A percentile compares a stretch with the other conserved stretches of the same genome.
These are phyloP conservation scores for Eupeodes luniger DNA, from an alignment of 2,888 invertebrate genomes.

Conservation along the genomic window DNA sequence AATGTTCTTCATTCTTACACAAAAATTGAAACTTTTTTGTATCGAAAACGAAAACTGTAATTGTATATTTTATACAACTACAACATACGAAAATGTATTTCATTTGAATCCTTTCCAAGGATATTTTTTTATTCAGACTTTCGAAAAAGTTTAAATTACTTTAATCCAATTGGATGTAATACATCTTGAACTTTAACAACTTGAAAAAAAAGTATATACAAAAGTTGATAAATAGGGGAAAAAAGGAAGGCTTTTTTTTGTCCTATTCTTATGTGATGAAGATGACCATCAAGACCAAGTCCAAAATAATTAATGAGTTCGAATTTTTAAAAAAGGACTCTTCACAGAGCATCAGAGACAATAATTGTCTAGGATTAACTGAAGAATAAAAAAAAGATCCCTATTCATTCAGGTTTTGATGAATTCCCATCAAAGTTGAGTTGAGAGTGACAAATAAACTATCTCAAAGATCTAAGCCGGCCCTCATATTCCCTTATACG, in stretches of 20 bases:
- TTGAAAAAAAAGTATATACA: neutral
- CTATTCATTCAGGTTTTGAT: neutral
- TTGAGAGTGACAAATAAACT: neutral
- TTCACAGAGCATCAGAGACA: neutral
- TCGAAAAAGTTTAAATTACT: neutral
- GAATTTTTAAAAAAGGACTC: neutral
- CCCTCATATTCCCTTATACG: neutral
- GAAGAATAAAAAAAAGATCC: conserved; percentile 11
- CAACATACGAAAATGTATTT: no score
- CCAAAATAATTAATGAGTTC: conserved; percentile 26
- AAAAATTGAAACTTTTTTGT: no score
- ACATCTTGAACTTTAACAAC: neutral
- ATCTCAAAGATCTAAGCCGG: neutral
- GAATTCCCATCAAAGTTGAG: neutral
- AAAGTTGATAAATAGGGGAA: neutral
- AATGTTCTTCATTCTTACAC: no score
- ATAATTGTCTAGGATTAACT: conserved; percentile 1
- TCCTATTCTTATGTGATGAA: neutral
- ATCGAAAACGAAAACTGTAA: no score
- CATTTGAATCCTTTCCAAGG: no score
- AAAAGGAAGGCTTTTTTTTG: neutral
- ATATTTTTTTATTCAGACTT: neutral
- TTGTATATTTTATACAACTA: no score
- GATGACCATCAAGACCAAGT: neutral
- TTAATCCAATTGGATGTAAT: neutral